These are phyloP conservation scores for Gasterosteus aculeatus DNA, from an alignment of 2,113 vertebrate genomes.

Conservation along the genomic window DNA sequence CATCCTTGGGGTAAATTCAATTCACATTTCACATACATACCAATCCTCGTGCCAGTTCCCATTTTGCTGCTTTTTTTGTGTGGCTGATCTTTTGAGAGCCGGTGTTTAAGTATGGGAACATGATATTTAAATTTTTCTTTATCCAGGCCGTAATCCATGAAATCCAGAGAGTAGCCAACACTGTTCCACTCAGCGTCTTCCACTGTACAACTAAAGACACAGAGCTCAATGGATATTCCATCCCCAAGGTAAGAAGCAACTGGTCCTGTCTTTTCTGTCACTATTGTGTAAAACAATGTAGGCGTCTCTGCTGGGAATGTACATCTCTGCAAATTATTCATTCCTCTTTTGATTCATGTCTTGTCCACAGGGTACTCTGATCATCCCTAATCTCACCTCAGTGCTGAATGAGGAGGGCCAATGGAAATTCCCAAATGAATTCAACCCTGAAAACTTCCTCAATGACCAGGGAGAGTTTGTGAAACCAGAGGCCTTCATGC, in stretches of 20 bases:
- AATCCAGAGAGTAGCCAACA: slow-evolving; percentile 8
- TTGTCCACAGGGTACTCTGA: slow-evolving; percentile 56
- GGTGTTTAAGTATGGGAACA: not conserved
- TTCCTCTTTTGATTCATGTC: not conserved
- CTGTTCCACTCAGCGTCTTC: not conserved
- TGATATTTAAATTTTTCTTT: not conserved
- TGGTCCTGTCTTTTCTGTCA: not conserved
- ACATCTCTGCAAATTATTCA: not conserved
- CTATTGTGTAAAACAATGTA: no score
- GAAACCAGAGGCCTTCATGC: slow-evolving; percentile 69
- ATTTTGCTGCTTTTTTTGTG: not conserved
- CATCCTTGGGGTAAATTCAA: no score
- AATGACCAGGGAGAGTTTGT: no score
- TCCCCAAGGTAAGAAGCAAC: not conserved
- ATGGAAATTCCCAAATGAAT: no score
- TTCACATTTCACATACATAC: no score
- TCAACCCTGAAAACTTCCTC: no score
- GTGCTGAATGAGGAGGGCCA: no score
- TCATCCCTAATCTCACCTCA: no score
- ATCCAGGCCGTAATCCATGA: slow-evolving; percentile 8
- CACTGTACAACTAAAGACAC: slow-evolving; percentile 3
- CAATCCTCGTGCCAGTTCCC: not conserved
- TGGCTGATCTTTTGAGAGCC: not conserved
- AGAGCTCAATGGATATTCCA: not conserved
- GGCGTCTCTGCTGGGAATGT: no score